phyloP scores from a whole-genome alignment of 2,888 invertebrate genomes.

The Tiliacea citrago region DNA sequence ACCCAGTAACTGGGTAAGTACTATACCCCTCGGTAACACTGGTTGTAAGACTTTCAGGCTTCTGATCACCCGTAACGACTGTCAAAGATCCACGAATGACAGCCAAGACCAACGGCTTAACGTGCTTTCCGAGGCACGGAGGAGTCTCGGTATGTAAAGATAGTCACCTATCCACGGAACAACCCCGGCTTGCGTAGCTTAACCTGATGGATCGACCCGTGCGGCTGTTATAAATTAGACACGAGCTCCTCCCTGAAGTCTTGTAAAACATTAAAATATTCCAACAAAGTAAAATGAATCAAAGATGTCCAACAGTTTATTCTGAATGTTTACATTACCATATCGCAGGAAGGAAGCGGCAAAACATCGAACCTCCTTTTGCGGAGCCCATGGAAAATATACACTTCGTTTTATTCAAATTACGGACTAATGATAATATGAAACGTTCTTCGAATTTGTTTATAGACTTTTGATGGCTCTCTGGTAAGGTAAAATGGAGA shows the following conservation, averaged over 20 bases:
- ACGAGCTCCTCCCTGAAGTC: background rate
- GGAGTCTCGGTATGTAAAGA: no score
- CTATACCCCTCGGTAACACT: no score
- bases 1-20: no score
- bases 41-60: no score
- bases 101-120: no score
- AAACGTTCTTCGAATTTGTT: conserved; percentile 34
- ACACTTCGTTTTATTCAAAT: conserved; percentile 47
- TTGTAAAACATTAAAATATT: conserved; percentile 40
- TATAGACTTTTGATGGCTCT: conserved; percentile 44
- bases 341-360: conserved; percentile 63
- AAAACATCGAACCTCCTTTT: conserved; percentile 55
- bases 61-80: no score
- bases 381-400: conserved; percentile 42
- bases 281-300: conserved; percentile 50
- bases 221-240: no score
- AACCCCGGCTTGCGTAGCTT: no score
- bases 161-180: no score
- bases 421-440: conserved; percentile 27
- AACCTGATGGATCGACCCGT: no score
- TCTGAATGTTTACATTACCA: conserved; percentile 58
- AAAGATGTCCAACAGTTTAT: conserved; percentile 44
- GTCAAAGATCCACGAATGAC: no score
- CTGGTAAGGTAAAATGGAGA: conserved; percentile 8
- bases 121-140: no score